Percentiles rank a stretch among this genome's conserved stretches.
These are phyloP conservation scores for Lagenorhynchus albirostris DNA, from an alignment of 2,113 vertebrate genomes.

Conservation along the genomic window DNA sequence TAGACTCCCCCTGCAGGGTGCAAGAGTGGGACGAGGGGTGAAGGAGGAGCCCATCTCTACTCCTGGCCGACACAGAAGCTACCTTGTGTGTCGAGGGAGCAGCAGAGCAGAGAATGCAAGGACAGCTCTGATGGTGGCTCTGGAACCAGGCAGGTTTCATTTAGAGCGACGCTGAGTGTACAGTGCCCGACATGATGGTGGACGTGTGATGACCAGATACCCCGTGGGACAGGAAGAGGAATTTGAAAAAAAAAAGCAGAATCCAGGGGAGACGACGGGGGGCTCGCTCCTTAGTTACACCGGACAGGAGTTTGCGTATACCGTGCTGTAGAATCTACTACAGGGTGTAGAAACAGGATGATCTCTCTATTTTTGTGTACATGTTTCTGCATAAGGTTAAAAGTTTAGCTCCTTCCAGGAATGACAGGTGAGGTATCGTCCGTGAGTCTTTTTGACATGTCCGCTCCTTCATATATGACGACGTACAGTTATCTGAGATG, in stretches of 20 bases:
- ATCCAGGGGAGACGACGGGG: too few species aligned
- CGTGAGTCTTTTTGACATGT: not conserved
- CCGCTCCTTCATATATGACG: not conserved
- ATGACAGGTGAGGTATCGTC: not conserved
- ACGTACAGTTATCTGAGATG: not conserved
- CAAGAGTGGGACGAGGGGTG: not conserved
- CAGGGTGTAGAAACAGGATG: not conserved
- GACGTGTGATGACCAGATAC: not conserved
- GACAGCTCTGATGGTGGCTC: not conserved
- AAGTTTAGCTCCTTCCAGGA: not conserved
- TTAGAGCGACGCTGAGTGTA: not conserved
- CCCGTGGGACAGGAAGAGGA: not conserved
- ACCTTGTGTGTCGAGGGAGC: accelerated
- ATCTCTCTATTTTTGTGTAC: not conserved
- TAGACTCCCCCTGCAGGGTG: not conserved
- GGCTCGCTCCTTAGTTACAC: not conserved
- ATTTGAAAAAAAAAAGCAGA: not conserved
- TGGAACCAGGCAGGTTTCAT: not conserved
- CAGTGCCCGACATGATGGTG: too few species aligned
- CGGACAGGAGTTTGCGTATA: accelerated
- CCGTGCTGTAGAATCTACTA: not conserved
- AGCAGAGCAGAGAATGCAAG: too few species aligned
- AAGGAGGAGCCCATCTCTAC: not conserved
- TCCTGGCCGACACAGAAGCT: not conserved
- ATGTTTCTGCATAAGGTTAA: not conserved